These are phyloP conservation scores for Thalassophryne amazonica DNA, from an alignment of 2,797 vertebrate genomes.

Conservation along the genomic window DNA sequence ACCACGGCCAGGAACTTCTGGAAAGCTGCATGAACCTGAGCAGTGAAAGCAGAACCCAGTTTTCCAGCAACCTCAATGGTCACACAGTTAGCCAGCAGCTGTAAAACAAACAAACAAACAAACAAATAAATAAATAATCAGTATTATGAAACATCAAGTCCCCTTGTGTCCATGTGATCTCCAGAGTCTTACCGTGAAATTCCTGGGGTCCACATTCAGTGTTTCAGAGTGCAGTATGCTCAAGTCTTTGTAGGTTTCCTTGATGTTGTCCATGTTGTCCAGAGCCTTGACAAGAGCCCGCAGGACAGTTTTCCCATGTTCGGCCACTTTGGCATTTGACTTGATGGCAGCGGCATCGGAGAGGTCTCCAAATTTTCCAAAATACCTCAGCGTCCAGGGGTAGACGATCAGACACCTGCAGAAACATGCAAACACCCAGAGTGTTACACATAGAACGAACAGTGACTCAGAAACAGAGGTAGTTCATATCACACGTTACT, in stretches of 20 bases:
- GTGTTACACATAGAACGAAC: background rate
- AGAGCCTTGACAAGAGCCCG: conserved; percentile 67
- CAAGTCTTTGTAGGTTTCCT: conserved; percentile 52
- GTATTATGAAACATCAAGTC: background rate
- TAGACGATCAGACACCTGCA: conserved; percentile 77
- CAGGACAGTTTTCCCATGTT: conserved; percentile 77
- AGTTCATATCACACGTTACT: background rate
- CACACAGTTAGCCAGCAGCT: conserved; percentile 74
- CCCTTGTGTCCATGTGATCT: too few relatives aligned
- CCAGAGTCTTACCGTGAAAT: conserved; percentile 64
- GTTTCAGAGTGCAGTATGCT: conserved; percentile 77
- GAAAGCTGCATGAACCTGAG: conserved; percentile 73
- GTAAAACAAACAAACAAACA: background rate
- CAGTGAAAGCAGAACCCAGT: conserved; percentile 75
- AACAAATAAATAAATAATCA: too few relatives aligned
- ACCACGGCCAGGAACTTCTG: conserved; percentile 86
- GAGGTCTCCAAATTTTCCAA: conserved; percentile 75
- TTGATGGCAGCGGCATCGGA: conserved; percentile 58
- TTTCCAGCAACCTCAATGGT: conserved; percentile 64
- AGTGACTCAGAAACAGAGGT: too few relatives aligned
- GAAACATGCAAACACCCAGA: background rate
- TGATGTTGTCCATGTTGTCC: conserved; percentile 79
- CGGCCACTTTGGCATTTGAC: conserved; percentile 71
- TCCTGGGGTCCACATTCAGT: conserved; percentile 82
- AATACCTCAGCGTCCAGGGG: conserved; percentile 85